Base-by-base conservation (phyloP, 2,888 invertebrate species). In the Buathra laborator region DNA sequence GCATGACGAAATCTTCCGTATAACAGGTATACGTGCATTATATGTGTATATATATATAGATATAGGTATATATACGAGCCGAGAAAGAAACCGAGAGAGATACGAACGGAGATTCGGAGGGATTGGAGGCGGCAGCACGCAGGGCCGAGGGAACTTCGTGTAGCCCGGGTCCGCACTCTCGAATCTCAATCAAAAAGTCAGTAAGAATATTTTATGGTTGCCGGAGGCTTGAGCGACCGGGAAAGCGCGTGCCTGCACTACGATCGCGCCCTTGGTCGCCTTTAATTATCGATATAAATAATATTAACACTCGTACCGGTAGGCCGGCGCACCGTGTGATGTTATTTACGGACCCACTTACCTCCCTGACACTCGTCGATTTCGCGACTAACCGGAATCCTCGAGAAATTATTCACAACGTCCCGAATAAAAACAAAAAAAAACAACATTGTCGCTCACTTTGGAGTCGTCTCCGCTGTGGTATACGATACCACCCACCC, bases 251-350 rank as follows among this genome's bases (percentile, higher is more conserved):
- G 43, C 86, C 82, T 81, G 84, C 79, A 79, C 82, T 84, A 87
- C 86, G 86, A 85, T 80, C 86, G 72, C 85, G 89, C 88, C 90
- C 87, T 81, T 88, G 90, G 90, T 87, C 85, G 87, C 88, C 85
- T 89, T 91, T 91, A 90, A 92, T 91, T 91, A 91, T 90, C 90
- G 88, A 89, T 90, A 91, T 92, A 91, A 92, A 92, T 91, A 92
- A 92, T 89, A 91, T 91, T 90, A 91, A 92, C 90, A 91, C 91
- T 90, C 87, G 83, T 86, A 83, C 79, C 86, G 77, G 84, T 43
- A 74, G 83, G 78, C 37, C 64, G 78, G 75, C 81, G 74, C 85
- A 53, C 82, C 79, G 80, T 82, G 82, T 80, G 79, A 85, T 76
- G 79, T 83, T 85, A 85, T 85, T 85, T 82, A 85, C 85, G 83